Evolutionary conservation across 2,113 vertebrate species (phyloP).

Genomic region (Callaeas wilsoni): DNA sequence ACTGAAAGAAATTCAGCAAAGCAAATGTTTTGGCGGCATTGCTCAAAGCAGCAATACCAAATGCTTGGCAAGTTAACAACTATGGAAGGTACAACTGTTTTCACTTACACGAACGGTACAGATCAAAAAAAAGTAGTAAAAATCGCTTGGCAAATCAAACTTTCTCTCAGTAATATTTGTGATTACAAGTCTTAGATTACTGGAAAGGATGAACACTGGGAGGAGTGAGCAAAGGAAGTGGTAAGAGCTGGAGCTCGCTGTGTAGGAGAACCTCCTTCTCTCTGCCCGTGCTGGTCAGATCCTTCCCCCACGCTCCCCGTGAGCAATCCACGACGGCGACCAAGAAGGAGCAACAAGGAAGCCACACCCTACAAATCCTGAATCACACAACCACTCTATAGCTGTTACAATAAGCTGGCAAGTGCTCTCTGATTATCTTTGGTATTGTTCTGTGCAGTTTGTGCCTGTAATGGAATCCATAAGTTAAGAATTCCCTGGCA

Average conservation of each 20-base stretch:
- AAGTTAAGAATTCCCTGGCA: neutral
- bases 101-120: neutral
- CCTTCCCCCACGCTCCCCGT: neutral
- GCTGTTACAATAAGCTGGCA: neutral
- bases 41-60: neutral
- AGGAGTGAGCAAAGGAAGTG: neutral
- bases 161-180: neutral
- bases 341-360: neutral
- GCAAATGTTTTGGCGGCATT: neutral
- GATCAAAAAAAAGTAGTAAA: neutral
- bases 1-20: neutral
- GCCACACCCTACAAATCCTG: neutral
- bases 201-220: neutral
- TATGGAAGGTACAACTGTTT: neutral
- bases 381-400: neutral
- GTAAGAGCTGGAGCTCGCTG: neutral
- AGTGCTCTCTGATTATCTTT: neutral
- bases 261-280: neutral
- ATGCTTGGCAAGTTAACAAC: neutral
- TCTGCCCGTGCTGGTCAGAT: rapidly evolving
- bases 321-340: neutral
- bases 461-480: neutral
- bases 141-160: neutral
- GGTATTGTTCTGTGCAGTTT: neutral
- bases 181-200: neutral